Evolutionary conservation across 2,797 vertebrate species (phyloP).

Genomic region (Chromis chromis): DNA sequence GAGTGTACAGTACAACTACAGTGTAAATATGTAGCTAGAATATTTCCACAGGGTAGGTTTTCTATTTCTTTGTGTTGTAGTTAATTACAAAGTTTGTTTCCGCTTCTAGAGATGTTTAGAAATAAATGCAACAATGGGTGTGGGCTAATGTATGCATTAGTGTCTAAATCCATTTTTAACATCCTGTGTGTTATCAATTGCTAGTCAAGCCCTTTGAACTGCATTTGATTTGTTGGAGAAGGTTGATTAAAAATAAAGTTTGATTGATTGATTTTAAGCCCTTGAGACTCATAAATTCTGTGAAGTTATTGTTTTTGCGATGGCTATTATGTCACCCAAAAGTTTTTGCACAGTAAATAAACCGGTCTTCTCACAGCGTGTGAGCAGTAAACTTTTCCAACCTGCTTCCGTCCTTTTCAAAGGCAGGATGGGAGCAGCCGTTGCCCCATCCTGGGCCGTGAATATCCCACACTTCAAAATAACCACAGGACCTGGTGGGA

Average conservation of each 20-base stretch:
- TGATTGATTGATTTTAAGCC: background rate
- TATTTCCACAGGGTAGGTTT: background rate
- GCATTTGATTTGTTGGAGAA: no score
- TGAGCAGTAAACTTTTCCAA: slow-evolving; percentile 48
- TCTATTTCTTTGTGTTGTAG: background rate
- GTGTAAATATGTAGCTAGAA: background rate
- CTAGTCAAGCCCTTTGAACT: no score
- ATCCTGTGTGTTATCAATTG: no score
- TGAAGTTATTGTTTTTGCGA: slow-evolving; percentile 32
- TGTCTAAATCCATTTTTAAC: no score
- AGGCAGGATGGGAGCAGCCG: slow-evolving; percentile 83
- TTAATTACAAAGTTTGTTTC: background rate
- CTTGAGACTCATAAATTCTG: slow-evolving; percentile 15
- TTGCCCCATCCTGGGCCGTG: slow-evolving; percentile 64
- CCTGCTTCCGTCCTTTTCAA: slow-evolving; percentile 79
- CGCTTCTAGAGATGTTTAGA: background rate
- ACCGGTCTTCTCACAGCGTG: slow-evolving; percentile 45
- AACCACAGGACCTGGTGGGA: slow-evolving; percentile 50
- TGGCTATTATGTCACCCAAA: slow-evolving; percentile 36
- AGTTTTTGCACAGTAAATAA: slow-evolving; percentile 51
- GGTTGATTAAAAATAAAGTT: no score
- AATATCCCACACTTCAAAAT: slow-evolving; percentile 78
- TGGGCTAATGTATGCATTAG: background rate
- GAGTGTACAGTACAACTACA: background rate
- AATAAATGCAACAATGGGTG: background rate